phyloP scores from a whole-genome alignment of 1,140 invertebrate genomes.

The Aphidius ervi region DNA sequence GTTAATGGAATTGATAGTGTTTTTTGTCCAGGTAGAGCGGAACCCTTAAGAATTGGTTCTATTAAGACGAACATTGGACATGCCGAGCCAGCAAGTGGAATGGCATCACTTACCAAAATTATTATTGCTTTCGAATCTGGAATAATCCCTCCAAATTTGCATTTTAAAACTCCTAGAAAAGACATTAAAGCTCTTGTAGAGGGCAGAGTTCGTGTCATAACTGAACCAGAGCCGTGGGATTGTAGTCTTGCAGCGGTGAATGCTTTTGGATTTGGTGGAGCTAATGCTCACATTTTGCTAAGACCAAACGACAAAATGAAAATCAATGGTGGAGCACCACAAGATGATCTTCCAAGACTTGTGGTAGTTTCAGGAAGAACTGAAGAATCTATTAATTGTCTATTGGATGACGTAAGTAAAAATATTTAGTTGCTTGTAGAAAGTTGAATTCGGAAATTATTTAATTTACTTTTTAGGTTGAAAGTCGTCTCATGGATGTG shows the following conservation, averaged over 20 bases:
- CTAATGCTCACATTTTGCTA: constrained; percentile 66
- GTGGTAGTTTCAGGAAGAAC: constrained; percentile 60
- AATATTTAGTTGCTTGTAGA: constrained; percentile 54
- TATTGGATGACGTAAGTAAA: constrained; percentile 46
- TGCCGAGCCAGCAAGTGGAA: constrained; percentile 83
- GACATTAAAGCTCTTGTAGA: constrained; percentile 65
- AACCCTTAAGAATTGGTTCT: constrained; percentile 79
- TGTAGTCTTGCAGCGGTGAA: constrained; percentile 58
- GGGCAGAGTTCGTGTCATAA: constrained; percentile 62
- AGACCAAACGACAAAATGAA: constrained; percentile 56
- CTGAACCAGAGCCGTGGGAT: constrained; percentile 60
- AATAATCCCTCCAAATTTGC: constrained; percentile 68
- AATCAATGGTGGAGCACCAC: constrained; percentile 48
- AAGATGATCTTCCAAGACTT: constrained; percentile 59
- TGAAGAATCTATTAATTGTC: constrained; percentile 54
- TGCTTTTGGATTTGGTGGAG: constrained; percentile 63
- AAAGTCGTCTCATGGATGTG: constrained; percentile 54
- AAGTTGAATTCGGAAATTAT: constrained; percentile 51
- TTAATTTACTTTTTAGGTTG: constrained; percentile 65
- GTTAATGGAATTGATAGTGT: constrained; percentile 77
- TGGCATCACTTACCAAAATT: constrained; percentile 77
- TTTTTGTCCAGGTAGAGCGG: constrained; percentile 65
- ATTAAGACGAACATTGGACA: constrained; percentile 94
- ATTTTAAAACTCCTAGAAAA: constrained; percentile 64
- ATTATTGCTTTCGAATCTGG: constrained; percentile 68